A percentile compares a stretch with the other conserved stretches of the same genome.
Evolutionary conservation across 2,888 invertebrate genomes (phyloP).

Genomic region (Orchestes rusci): DNA sequence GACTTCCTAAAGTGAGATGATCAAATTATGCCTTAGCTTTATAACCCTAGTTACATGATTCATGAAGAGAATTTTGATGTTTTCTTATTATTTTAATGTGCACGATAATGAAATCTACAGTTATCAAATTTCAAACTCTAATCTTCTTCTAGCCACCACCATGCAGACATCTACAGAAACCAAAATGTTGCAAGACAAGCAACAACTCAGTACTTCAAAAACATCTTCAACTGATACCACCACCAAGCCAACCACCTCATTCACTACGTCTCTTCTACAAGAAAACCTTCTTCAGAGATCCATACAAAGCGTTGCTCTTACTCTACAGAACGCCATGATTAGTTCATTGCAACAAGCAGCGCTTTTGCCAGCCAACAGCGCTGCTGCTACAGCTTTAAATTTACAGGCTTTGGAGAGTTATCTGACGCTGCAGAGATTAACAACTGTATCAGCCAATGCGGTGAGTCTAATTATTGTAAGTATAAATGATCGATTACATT

Average conservation of each 20-base stretch:
- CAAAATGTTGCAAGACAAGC: constrained; percentile 25
- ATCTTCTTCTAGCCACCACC: background rate
- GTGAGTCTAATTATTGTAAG: constrained; percentile 12
- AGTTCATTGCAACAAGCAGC: constrained; percentile 79
- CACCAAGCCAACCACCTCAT: constrained; percentile 25
- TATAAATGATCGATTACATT: no score
- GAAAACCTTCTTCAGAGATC: constrained; percentile 54
- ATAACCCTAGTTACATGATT: no score
- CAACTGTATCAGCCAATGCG: constrained; percentile 51
- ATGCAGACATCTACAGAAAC: constrained; percentile 24
- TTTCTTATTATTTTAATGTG: no score
- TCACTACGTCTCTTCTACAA: constrained; percentile 52
- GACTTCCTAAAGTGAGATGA: no score
- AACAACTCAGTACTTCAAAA: constrained; percentile 22
- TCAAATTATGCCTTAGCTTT: no score
- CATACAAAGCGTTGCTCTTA: constrained; percentile 68
- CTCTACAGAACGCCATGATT: constrained; percentile 78
- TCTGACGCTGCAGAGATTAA: constrained; percentile 72
- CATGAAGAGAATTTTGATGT: no score
- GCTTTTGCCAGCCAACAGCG: constrained; percentile 71
- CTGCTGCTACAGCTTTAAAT: constrained; percentile 77
- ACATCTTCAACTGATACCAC: background rate
- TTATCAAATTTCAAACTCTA: no score
- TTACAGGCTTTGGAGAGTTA: constrained; percentile 82
- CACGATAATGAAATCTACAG: no score